Conservation (phyloP, 2,888 invertebrate species). For the Oligia strigilis region DNA sequence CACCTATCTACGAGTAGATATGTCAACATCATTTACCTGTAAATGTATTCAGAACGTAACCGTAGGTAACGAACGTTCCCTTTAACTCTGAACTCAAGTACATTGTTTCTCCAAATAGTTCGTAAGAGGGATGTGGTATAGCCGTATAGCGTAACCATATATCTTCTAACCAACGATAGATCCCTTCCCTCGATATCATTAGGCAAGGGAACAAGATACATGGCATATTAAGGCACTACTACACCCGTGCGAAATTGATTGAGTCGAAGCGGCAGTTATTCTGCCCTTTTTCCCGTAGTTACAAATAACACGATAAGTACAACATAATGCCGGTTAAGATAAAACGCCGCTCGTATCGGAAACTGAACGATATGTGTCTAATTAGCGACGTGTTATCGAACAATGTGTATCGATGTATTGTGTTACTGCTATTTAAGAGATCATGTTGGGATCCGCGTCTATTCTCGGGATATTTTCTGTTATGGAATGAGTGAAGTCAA, state of each 20-base stretch:
- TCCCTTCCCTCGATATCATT: constrained; percentile 43
- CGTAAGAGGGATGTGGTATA: constrained; percentile 17
- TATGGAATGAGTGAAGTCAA: constrained; percentile 20
- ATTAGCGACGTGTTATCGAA: constrained; percentile 53
- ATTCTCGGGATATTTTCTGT: constrained; percentile 45
- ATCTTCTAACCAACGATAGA: constrained; percentile 43
- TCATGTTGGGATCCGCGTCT: constrained; percentile 28
- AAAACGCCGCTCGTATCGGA: constrained; percentile 47
- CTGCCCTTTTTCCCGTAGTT: constrained; percentile 46
- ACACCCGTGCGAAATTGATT: constrained; percentile 38
- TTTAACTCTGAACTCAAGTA: constrained; percentile 22
- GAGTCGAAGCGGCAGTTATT: constrained; percentile 41
- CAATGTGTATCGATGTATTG: constrained; percentile 29
- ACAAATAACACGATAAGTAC: constrained; percentile 38
- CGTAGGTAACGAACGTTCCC: constrained; percentile 3
- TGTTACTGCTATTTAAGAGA: constrained; percentile 34
- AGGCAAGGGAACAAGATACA: constrained; percentile 44
- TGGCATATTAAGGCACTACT: constrained; percentile 47
- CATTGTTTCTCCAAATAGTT: constrained; percentile 35
- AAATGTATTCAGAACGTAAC: constrained; percentile 35
- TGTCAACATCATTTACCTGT: background rate
- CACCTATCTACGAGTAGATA: constrained; percentile 3
- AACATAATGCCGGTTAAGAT: constrained; percentile 30
- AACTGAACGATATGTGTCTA: constrained; percentile 59
- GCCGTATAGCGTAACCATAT: constrained; percentile 27